A percentile compares a stretch with the other conserved stretches of the same genome.
Conservation (phyloP, 2,888 invertebrate species). For the Caenorhabditis wallacei region DNA sequence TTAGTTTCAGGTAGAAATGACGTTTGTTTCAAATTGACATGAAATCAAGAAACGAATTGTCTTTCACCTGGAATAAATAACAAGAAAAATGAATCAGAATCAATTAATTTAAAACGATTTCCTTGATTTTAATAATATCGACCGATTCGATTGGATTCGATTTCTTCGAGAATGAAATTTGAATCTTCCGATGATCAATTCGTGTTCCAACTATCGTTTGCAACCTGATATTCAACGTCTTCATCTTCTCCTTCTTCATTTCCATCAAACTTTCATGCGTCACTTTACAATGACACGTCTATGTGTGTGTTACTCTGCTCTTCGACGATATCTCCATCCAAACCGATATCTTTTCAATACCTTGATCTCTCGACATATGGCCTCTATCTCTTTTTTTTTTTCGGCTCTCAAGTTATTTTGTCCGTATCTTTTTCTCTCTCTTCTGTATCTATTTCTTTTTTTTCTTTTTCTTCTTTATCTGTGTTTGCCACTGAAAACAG, state of each 20-base stretch:
- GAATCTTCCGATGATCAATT: conserved; percentile 6
- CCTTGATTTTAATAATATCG: too few species aligned
- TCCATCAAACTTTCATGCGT: conserved; percentile 43
- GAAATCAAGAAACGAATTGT: too few species aligned
- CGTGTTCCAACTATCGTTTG: conserved; percentile 29
- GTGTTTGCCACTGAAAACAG: conserved; percentile 52
- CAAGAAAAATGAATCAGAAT: too few species aligned
- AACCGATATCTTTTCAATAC: conserved; percentile 34
- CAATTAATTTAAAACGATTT: background rate
- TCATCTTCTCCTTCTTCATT: conserved; percentile 24
- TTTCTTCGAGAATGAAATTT: conserved; percentile 15
- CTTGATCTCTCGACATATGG: conserved; percentile 51
- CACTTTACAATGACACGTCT: conserved; percentile 51
- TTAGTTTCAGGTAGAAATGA: too few species aligned
- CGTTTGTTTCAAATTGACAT: too few species aligned
- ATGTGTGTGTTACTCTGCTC: conserved; percentile 50
- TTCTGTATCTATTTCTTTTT: background rate
- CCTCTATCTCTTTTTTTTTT: conserved; percentile 43
- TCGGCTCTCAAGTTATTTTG: conserved; percentile 49
- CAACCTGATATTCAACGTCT: conserved; percentile 26
- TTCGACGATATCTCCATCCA: conserved; percentile 14
- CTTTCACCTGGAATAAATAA: too few species aligned
- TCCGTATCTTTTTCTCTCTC: conserved; percentile 33
- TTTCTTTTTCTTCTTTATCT: conserved; percentile 38
- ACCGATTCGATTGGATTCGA: background rate